Percentiles rank a stretch among this genome's conserved stretches.
Evolutionary conservation across 2,113 vertebrate genomes (phyloP).

Genomic region (Corythornis vintsioides): DNA sequence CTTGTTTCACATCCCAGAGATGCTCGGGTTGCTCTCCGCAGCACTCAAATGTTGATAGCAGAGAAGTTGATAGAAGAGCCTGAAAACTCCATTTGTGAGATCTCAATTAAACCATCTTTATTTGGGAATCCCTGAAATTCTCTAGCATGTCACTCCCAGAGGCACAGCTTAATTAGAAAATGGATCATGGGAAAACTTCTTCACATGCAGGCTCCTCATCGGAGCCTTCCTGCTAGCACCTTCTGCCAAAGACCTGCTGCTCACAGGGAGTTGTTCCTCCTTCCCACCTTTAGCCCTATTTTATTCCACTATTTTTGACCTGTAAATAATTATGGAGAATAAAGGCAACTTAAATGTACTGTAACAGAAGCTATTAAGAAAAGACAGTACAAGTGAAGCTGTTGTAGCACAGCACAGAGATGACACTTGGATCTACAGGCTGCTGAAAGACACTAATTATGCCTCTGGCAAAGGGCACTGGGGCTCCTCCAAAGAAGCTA

Average conservation of each 20-base stretch:
- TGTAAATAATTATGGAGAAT: conserved; percentile 54
- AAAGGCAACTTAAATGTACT: conserved; percentile 31
- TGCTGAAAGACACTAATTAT: conserved; percentile 60
- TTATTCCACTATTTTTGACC: conserved; percentile 53
- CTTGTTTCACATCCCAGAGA: too few relatives aligned
- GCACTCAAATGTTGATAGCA: too few relatives aligned
- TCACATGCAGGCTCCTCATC: conserved; percentile 40
- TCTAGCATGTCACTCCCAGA: conserved; percentile 36
- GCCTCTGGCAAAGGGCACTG: conserved; percentile 44
- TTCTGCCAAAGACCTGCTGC: conserved; percentile 29
- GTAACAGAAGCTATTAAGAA: conserved; percentile 45
- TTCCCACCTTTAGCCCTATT: background rate
- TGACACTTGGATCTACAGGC: background rate
- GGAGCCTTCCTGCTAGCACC: background rate
- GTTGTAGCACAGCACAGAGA: background rate
- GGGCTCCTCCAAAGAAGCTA: conserved; percentile 43
- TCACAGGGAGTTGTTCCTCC: background rate
- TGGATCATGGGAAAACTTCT: conserved; percentile 51
- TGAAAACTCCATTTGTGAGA: conserved; percentile 36
- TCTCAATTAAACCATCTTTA: conserved; percentile 50
- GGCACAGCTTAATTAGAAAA: conserved; percentile 38
- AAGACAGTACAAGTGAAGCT: background rate
- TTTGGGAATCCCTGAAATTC: conserved; percentile 44
- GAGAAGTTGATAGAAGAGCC: background rate
- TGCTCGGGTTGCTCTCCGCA: too few relatives aligned